Base-by-base conservation (phyloP, 92 coral and sea anemone genomes). In the Epizoanthus scotinus region DNA sequence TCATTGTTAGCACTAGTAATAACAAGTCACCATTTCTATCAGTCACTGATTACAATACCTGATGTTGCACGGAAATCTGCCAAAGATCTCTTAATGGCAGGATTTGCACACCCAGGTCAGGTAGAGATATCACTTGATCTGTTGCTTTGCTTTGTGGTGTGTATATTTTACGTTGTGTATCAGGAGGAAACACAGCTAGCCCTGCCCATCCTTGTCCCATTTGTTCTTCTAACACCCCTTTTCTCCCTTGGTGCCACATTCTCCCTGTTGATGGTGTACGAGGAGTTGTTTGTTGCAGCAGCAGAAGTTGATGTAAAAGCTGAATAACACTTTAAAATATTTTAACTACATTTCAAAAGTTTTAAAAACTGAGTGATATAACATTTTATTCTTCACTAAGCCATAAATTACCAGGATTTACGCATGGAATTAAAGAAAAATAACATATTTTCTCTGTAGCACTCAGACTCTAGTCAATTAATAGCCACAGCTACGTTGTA, bases 201-300 rank as follows among this genome's bases (percentile, higher is more conserved):
- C 18, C 6, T 72, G 38, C 84, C 60, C 36, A 77, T 73, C 22
- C 24, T 81, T 25, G 72, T 87, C 0, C 91, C 86, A 17, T 87
- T 90, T 34, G 53, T 81, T 0, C 18, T 87, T 17, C 67, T 87
- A 14, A 79, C 88, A 14, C 91, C 89, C 4, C 73, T 90, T n/a
- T 55, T 90, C n/a, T 87, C 94, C 27, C 88, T 90, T 34, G 94
- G 91, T 54, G 64, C 89, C 19, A 71, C 84, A 26, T 77, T 90
- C 67, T 80, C 94, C 2, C 69, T 87, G 20, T 70, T 90, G 19
- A 84, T 87, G 86, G 64, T 87, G 42, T 87, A 84, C 63, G 91
- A 90, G 40, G 86, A 77, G 67, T 81, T 67, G 73, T 13, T 67
- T 56, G 68, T 78, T 0, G 71, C 67, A 64, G 85, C 63, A 53